Percentiles rank a stretch among this genome's conserved stretches.
Evolutionary conservation across 1,140 invertebrate genomes (phyloP).

Genomic region (Mactra quadrangularis): DNA sequence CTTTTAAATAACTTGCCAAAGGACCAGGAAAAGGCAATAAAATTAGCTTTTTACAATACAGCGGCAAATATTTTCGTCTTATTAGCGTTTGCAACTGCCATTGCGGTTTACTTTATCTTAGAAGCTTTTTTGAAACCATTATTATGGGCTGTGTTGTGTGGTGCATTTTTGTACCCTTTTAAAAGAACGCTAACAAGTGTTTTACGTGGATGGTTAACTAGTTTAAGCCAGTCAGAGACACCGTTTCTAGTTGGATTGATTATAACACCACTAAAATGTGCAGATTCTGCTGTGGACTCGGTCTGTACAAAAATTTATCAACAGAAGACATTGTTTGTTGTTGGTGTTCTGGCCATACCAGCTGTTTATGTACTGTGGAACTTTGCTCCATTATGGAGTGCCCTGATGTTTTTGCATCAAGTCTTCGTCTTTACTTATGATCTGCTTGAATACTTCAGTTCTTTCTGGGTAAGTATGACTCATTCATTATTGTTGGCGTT

Average conservation of each 20-base stretch:
- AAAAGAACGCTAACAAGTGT: conserved; percentile 90
- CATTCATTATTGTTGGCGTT: too few relatives aligned
- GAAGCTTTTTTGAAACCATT: conserved; percentile 96
- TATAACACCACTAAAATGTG: conserved; percentile 89
- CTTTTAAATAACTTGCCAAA: conserved; percentile 80
- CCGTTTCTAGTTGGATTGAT: conserved; percentile 88
- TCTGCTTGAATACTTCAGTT: conserved; percentile 80
- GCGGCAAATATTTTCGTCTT: conserved; percentile 81
- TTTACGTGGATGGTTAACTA: conserved; percentile 88
- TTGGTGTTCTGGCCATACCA: conserved; percentile 72
- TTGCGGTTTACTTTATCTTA: conserved; percentile 92
- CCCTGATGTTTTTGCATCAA: conserved; percentile 72
- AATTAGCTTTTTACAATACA: conserved; percentile 83
- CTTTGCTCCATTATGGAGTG: conserved; percentile 78
- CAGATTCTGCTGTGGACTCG: conserved; percentile 89
- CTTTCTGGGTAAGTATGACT: conserved; percentile 82
- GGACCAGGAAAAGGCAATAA: conserved; percentile 89
- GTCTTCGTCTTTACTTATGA: conserved; percentile 76
- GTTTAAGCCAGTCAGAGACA: conserved; percentile 83
- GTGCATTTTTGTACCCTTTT: conserved; percentile 94
- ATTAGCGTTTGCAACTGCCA: conserved; percentile 72
- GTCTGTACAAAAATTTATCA: conserved; percentile 85
- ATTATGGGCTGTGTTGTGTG: conserved; percentile 96
- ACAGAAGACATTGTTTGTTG: conserved; percentile 78
- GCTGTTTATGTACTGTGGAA: conserved; percentile 80